Evolutionary conservation across 2,113 vertebrate genomes (phyloP).

Genomic region (Leptocoma aspasia): DNA sequence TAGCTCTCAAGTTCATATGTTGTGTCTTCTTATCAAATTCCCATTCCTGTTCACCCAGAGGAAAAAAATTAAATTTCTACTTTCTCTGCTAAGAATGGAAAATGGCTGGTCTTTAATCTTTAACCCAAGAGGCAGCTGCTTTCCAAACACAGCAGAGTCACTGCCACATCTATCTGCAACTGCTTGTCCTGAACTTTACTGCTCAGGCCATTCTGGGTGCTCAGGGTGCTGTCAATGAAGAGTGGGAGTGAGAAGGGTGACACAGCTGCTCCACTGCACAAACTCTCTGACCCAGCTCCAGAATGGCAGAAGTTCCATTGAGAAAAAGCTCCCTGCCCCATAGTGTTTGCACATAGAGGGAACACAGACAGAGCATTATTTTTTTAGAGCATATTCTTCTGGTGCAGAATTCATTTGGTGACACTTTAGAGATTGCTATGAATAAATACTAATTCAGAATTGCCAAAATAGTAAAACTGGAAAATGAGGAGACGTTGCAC

Average conservation of each 20-base stretch:
- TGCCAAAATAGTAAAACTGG: not conserved
- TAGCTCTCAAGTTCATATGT: not conserved
- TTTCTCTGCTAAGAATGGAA: not conserved
- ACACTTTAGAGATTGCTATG: not conserved
- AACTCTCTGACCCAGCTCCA: not conserved
- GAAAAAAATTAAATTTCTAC: not conserved
- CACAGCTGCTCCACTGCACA: not conserved
- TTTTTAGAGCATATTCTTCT: not conserved
- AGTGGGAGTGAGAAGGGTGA: not conserved
- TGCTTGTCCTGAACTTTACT: not conserved
- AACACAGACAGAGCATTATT: not conserved
- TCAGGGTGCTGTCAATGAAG: not conserved
- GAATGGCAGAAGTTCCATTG: not conserved
- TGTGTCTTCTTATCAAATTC: not conserved
- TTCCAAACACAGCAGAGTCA: not conserved
- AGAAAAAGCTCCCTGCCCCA: not conserved
- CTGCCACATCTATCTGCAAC: not conserved
- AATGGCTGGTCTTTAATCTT: not conserved
- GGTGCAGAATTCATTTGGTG: not conserved
- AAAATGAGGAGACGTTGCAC: not conserved
- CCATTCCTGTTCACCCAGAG: not conserved
- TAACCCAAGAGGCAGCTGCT: not conserved
- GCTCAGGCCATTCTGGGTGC: not conserved
- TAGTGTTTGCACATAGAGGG: not conserved
- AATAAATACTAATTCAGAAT: constrained; percentile 29